Conservation (phyloP, 2,888 invertebrate genomes). For the Cryptus viduatorius region DNA sequence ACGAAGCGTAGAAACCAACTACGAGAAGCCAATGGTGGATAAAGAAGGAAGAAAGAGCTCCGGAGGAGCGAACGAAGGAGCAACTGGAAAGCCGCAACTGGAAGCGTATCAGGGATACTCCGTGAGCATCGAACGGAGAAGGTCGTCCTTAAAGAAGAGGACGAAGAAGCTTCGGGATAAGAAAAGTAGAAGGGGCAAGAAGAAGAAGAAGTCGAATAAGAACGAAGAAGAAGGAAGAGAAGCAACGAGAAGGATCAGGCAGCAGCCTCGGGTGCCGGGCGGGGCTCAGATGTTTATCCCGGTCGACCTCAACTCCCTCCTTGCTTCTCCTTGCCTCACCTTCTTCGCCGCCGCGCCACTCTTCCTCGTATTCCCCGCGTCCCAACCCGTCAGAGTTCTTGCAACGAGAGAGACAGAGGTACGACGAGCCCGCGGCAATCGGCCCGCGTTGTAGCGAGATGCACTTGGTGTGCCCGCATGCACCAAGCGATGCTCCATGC, state of each 20-base stretch:
- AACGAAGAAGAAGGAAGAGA: slow-evolving; percentile 64
- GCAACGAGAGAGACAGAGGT: slow-evolving; percentile 69
- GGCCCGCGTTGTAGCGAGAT: slow-evolving; percentile 48
- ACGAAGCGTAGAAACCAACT: slow-evolving; percentile 42
- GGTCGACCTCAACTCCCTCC: slow-evolving; percentile 82
- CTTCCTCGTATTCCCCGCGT: slow-evolving; percentile 68
- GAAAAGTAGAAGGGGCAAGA: slow-evolving; percentile 62
- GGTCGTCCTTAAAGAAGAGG: slow-evolving; percentile 60
- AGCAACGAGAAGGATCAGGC: slow-evolving; percentile 71
- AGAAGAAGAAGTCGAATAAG: slow-evolving; percentile 53
- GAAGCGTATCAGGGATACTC: slow-evolving; percentile 50
- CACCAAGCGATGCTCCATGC: slow-evolving; percentile 25
- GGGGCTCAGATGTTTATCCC: slow-evolving; percentile 85
- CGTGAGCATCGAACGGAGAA: slow-evolving; percentile 62
- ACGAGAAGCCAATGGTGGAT: slow-evolving; percentile 60
- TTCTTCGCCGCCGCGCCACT: slow-evolving; percentile 68
- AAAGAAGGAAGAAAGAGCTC: slow-evolving; percentile 50
- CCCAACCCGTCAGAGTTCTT: slow-evolving; percentile 74
- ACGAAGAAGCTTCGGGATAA: slow-evolving; percentile 67
- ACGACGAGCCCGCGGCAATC: slow-evolving; percentile 61
- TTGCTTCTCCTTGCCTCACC: slow-evolving; percentile 63
- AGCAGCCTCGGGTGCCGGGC: slow-evolving; percentile 84
- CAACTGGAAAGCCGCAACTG: slow-evolving; percentile 63
- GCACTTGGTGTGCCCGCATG: slow-evolving; percentile 63
- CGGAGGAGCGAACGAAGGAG: slow-evolving; percentile 46